Evolutionary conservation across 2,888 invertebrate species (phyloP), one percentile per base, ranked within the genome.

Genomic region (Drosophila monieri): DNA sequence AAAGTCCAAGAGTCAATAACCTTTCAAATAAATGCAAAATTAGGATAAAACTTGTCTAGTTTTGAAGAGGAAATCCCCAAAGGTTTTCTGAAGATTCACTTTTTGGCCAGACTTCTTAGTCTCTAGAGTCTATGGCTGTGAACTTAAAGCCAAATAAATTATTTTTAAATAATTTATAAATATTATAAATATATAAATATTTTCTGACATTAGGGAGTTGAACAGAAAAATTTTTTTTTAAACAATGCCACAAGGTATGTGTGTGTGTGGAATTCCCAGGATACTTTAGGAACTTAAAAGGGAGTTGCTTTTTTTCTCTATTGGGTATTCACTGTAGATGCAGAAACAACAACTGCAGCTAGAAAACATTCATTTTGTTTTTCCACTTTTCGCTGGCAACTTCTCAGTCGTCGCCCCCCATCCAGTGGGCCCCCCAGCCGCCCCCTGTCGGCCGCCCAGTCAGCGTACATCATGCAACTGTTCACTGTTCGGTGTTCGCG

Each of bases 361-460:
- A 54, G 14, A 54, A 78, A 80, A 74, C 77, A 85, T 85, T 81
- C 83, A 81, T 81, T 81, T 85, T 85, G 80, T 81, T 85, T 85
- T 85, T 83, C 64, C 74, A 66, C 67, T 73, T 57, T 67, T 72
- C 64, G 75, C 64, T 73, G 69, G 27, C 59, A 67, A 70, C 69
- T 70, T 70, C 37, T 37, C 37, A 37, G 14, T 14, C 70, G 61
- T 14, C 51, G 15, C n/a, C 25, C 15, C 30, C 46, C 27, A 9
- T 60, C 44, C 14, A 43, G 21, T 14, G 21, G 32, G 23, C 43
- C 47, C 21, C 21, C 21, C 21, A 23, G 21, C 4, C 5, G 21
- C 43, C 51, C 46, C 21, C 69, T 52, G 49, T 66, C 66, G 66
- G 57, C 66, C 69, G 77, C 76, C 32, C 32, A 32, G 32, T 30